phyloP scores from a whole-genome alignment of 2,113 vertebrate genomes.

The Xiphophorus maculatus region DNA sequence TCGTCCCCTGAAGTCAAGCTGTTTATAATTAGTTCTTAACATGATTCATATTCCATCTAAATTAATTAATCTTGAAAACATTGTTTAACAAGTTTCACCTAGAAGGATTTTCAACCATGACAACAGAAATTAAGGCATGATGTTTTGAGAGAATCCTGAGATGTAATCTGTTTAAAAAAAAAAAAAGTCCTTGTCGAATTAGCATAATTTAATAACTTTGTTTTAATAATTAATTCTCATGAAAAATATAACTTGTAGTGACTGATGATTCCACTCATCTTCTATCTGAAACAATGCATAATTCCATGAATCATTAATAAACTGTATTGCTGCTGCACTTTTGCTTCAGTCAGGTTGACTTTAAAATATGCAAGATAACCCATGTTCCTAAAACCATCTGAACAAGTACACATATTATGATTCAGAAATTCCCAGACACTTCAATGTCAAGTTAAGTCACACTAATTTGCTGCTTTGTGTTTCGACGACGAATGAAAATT shows the following conservation, averaged over 20 bases:
- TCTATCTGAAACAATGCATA: slow-evolving; percentile 27
- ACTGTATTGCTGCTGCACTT: slow-evolving; percentile 9
- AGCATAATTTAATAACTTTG: slow-evolving; percentile 60
- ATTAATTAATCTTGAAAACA: slow-evolving; percentile 51
- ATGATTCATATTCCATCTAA: slow-evolving; percentile 52
- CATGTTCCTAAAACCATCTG: background rate
- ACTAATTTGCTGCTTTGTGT: background rate
- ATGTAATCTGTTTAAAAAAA: slow-evolving; percentile 35
- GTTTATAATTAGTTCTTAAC: slow-evolving; percentile 58
- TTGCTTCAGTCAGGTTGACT: slow-evolving; percentile 7
- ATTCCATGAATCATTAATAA: slow-evolving; percentile 35
- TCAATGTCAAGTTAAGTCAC: background rate
- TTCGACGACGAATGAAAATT: too few species aligned
- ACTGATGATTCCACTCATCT: slow-evolving; percentile 38
- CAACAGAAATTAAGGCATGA: slow-evolving; percentile 42
- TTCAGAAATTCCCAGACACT: background rate
- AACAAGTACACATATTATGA: background rate
- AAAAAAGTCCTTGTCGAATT: slow-evolving; percentile 34
- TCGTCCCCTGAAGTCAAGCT: slow-evolving; percentile 48
- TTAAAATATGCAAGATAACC: background rate
- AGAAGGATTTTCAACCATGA: slow-evolving; percentile 38
- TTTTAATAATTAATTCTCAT: slow-evolving; percentile 54
- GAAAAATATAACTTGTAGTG: slow-evolving; percentile 44
- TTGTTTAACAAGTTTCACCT: slow-evolving; percentile 53
- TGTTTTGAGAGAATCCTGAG: slow-evolving; percentile 22